Evolutionary conservation across 1,140 invertebrate species (phyloP).

Genomic region (Hormaphis cornu): DNA sequence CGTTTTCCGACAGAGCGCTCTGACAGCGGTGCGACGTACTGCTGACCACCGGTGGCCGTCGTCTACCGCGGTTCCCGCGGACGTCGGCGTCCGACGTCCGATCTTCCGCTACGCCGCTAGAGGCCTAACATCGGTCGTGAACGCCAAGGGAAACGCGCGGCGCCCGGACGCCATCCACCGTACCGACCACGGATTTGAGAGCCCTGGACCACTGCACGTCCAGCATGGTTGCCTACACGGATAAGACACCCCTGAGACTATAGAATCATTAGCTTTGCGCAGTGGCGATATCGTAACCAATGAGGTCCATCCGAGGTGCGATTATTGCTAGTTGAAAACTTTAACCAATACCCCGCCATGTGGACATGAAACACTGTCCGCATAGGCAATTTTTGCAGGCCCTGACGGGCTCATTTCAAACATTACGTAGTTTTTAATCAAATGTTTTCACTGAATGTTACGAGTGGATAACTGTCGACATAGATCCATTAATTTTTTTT

Average conservation of each 20-base stretch:
- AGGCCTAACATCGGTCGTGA: too few species aligned
- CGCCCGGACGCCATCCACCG: background rate
- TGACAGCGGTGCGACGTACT: too few species aligned
- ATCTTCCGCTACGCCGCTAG: too few species aligned
- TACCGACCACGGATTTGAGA: too few species aligned
- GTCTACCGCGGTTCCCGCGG: too few species aligned
- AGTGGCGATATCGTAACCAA: conserved; percentile 77
- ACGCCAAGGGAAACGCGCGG: too few species aligned
- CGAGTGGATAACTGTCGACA: too few species aligned
- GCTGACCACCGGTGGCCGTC: too few species aligned
- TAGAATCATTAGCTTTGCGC: conserved; percentile 37
- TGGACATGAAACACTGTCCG: conserved; percentile 77
- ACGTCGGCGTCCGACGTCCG: too few species aligned
- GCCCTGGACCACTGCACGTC: background rate
- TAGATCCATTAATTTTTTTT: too few species aligned
- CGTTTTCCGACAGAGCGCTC: too few species aligned
- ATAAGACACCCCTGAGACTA: background rate
- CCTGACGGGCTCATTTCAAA: conserved; percentile 32
- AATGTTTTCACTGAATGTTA: too few species aligned
- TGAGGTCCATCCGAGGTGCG: conserved; percentile 76
- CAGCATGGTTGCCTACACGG: fast-evolving
- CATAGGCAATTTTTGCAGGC: conserved; percentile 35
- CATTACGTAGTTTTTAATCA: background rate
- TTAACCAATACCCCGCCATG: conserved; percentile 89
- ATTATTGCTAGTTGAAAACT: conserved; percentile 86